Conservation (phyloP, 2,797 vertebrate genomes). For the Apogon talboti region DNA sequence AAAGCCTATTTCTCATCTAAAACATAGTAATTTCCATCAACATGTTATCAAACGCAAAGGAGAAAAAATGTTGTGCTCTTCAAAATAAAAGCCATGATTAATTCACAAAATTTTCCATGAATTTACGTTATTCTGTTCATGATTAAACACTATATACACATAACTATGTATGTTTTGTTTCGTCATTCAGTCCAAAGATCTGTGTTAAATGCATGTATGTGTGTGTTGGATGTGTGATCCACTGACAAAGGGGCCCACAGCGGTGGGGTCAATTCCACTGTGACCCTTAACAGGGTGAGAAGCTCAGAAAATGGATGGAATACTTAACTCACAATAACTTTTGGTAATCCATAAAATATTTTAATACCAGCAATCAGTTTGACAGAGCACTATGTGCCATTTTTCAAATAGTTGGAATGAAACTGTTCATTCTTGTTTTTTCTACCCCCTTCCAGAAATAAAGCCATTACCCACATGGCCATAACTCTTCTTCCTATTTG, state of each 20-base stretch:
- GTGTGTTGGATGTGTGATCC: neutral
- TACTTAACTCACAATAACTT: conserved; percentile 8
- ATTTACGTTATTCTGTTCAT: too few relatives aligned
- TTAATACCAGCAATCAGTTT: conserved; percentile 43
- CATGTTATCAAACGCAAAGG: too few relatives aligned
- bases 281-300: neutral
- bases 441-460: conserved; percentile 37
- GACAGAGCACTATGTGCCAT: conserved; percentile 23
- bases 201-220: neutral
- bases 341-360: conserved; percentile 26
- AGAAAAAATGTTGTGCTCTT: too few relatives aligned
- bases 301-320: conserved; percentile 29
- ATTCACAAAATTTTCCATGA: too few relatives aligned
- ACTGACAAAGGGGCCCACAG: neutral
- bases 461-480: conserved; percentile 61
- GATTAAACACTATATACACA: too few relatives aligned
- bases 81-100: too few relatives aligned
- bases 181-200: neutral
- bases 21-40: too few relatives aligned
- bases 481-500: conserved; percentile 75
- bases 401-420: conserved; percentile 49
- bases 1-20: too few relatives aligned
- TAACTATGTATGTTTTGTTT: too few relatives aligned
- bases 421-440: conserved; percentile 35
- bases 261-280: neutral